phyloP scores from a whole-genome alignment of 1,140 invertebrate genomes.

The Drosophila gunungcola region DNA sequence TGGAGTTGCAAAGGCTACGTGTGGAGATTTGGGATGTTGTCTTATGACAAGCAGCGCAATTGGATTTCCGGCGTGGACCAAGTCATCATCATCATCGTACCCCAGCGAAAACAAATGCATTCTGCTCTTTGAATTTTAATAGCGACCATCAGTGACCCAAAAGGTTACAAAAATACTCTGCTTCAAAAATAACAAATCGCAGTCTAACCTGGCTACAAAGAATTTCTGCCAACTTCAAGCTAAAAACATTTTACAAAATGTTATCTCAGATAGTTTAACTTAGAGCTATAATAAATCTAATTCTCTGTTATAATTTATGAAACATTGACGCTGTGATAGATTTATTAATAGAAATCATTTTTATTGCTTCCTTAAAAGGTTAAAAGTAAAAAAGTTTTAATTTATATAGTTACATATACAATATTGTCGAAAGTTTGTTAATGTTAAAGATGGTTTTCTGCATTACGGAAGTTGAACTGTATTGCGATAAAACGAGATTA shows the following conservation, averaged over 20 bases:
- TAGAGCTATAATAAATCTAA: too few species aligned
- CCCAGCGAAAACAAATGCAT: conserved; percentile 54
- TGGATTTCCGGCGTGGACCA: conserved; percentile 23
- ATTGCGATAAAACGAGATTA: not conserved
- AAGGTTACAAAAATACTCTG: conserved; percentile 19
- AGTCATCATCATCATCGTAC: not conserved
- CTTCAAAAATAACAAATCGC: not conserved
- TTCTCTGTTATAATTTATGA: too few species aligned
- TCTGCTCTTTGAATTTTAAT: conserved; percentile 74
- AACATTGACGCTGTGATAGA: too few species aligned
- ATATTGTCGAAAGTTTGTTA: not conserved
- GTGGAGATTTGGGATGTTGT: conserved; percentile 34
- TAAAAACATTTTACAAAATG: too few species aligned
- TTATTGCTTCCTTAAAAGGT: too few species aligned
- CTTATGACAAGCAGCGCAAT: conserved; percentile 26
- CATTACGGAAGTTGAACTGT: conserved; percentile 1
- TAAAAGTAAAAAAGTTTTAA: too few species aligned
- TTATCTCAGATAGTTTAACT: too few species aligned
- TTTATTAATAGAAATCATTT: too few species aligned
- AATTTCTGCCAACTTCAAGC: too few species aligned
- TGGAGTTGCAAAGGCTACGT: conserved; percentile 22
- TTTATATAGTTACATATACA: too few species aligned
- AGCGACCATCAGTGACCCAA: conserved; percentile 46
- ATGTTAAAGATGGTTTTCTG: not conserved
- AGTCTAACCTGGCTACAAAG: not conserved